Evolutionary conservation across 2,113 vertebrate species (phyloP).

Genomic region (Toxotes jaculatrix): DNA sequence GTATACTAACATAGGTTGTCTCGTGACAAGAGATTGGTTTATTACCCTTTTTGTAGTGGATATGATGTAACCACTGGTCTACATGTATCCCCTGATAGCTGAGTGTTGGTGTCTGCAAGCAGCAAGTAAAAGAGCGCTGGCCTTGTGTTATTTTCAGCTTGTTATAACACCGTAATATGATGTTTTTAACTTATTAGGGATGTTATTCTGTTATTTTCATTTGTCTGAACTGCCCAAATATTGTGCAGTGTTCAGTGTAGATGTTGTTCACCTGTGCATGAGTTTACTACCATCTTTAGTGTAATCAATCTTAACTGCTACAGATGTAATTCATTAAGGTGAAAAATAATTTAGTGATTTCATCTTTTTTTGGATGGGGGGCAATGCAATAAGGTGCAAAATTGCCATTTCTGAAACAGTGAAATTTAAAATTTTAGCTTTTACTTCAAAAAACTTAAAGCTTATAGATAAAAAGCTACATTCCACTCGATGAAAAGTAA

Average conservation of each 20-base stretch:
- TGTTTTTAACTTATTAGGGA: neutral
- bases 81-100: neutral
- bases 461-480: neutral
- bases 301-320: neutral
- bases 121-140: neutral
- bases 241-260: neutral
- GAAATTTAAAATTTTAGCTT: neutral
- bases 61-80: neutral
- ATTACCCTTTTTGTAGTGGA: neutral
- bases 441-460: neutral
- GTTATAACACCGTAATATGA: neutral
- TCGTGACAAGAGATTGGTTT: neutral
- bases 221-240: neutral
- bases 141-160: neutral
- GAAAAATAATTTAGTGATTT: neutral
- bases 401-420: neutral
- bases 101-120: neutral
- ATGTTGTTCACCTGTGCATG: neutral
- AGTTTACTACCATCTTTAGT: slow-evolving; percentile 11
- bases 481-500: slow-evolving; percentile 20
- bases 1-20: neutral
- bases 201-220: neutral
- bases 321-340: neutral
- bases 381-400: neutral
- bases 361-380: neutral